phyloP scores from a whole-genome alignment of 1,140 invertebrate species.

The Diuraphis noxia region DNA sequence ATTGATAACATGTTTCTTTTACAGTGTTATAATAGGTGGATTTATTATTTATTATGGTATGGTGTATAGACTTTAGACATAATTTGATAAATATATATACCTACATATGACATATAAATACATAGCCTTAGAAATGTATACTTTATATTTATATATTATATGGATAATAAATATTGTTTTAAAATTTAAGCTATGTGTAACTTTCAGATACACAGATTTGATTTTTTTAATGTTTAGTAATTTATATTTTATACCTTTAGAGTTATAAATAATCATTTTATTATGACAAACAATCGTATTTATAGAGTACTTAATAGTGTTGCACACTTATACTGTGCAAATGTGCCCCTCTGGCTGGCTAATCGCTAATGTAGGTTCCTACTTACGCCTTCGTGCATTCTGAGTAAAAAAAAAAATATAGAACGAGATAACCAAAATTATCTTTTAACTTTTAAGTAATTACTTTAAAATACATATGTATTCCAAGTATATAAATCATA shows the following conservation, averaged over 20 bases:
- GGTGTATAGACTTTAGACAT: not conserved
- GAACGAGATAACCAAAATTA: not conserved
- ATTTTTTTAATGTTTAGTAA: not conserved
- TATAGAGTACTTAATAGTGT: not conserved
- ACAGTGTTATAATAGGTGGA: not conserved
- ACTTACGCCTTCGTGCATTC: not conserved
- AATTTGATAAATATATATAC: no score
- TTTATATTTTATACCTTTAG: not conserved
- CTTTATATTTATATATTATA: not conserved
- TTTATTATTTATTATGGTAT: not conserved
- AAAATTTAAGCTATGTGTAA: not conserved
- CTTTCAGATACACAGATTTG: not conserved
- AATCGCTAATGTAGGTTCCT: not conserved
- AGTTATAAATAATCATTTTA: conserved; percentile 19
- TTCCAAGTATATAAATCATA: not conserved
- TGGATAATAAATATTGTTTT: not conserved
- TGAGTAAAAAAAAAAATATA: not conserved
- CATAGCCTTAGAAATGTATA: not conserved
- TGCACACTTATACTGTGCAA: no score
- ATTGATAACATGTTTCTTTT: not conserved
- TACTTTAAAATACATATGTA: not conserved
- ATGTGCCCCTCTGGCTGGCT: not conserved
- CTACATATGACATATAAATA: no score
- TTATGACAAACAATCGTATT: not conserved
- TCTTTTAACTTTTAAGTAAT: not conserved